A percentile compares a stretch with the other conserved stretches of the same genome.
Evolutionary conservation across 1,140 invertebrate species (phyloP).

Genomic region (Metopolophium dirhodum): DNA sequence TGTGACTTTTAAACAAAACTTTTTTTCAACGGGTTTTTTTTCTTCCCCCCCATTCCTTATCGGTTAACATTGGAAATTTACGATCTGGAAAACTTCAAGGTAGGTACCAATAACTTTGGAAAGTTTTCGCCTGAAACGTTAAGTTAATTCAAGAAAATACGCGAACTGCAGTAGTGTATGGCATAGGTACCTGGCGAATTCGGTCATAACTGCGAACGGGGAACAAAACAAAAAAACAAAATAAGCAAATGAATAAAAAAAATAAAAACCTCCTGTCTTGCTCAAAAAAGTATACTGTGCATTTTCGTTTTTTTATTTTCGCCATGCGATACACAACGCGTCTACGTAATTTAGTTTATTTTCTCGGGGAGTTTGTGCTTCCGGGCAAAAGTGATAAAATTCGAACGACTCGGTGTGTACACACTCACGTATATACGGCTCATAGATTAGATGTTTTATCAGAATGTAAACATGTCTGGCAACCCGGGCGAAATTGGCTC

Average conservation of each 20-base stretch:
- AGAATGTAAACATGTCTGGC: neutral
- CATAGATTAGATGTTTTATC: constrained; percentile 23
- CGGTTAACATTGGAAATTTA: constrained; percentile 50
- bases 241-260: neutral
- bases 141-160: constrained; percentile 33
- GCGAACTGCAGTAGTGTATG: neutral
- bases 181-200: neutral
- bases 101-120: constrained; percentile 48
- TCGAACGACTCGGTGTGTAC: neutral
- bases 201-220: neutral
- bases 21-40: neutral
- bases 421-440: neutral
- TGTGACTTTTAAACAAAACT: constrained; percentile 52
- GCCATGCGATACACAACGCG: neutral
- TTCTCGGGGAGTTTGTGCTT: neutral
- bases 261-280: neutral
- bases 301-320: neutral
- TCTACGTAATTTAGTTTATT: constrained; percentile 19
- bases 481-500: neutral
- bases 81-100: constrained; percentile 44
- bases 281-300: neutral
- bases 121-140: constrained; percentile 44
- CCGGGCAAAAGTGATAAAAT: constrained; percentile 29
- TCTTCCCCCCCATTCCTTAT: neutral
- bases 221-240: neutral